Percentiles rank a stretch among this genome's conserved stretches.
Conservation (phyloP, 2,888 invertebrate species). For the Cosmia trapezina region DNA sequence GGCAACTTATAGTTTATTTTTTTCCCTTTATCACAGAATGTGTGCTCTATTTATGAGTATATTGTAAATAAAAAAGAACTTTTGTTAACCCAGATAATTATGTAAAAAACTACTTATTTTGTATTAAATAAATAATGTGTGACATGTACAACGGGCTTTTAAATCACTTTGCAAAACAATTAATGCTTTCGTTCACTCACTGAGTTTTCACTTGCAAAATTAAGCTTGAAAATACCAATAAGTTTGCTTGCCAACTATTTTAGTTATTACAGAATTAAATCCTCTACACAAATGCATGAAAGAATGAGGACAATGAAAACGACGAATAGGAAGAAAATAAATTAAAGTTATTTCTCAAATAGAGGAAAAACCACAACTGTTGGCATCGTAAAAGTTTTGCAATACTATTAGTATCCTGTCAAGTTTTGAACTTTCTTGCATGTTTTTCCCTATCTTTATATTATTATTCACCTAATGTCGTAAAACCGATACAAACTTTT, state of each 20-base stretch:
- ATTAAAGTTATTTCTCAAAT: slow-evolving; percentile 24
- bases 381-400: slow-evolving; percentile 19
- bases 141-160: slow-evolving; percentile 58
- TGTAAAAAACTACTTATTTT: neutral
- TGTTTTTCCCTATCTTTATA: slow-evolving; percentile 24
- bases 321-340: neutral
- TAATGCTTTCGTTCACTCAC: slow-evolving; percentile 60
- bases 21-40: neutral
- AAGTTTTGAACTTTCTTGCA: slow-evolving; percentile 34
- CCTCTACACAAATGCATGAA: slow-evolving; percentile 29
- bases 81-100: neutral
- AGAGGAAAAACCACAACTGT: neutral
- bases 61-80: no score
- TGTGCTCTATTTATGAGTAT: neutral
- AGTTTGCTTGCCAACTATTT: slow-evolving; percentile 34
- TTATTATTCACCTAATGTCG: slow-evolving; percentile 31
- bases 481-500: slow-evolving; percentile 25
- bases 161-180: slow-evolving; percentile 54
- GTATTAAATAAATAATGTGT: neutral
- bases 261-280: neutral
- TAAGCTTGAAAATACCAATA: slow-evolving; percentile 31
- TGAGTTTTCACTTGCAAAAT: slow-evolving; percentile 45
- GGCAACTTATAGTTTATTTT: neutral
- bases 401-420: slow-evolving; percentile 16
- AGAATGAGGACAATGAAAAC: slow-evolving; percentile 6